Evolutionary conservation across 1,140 invertebrate genomes (phyloP).

Genomic region (Calephelis virginiensis): DNA sequence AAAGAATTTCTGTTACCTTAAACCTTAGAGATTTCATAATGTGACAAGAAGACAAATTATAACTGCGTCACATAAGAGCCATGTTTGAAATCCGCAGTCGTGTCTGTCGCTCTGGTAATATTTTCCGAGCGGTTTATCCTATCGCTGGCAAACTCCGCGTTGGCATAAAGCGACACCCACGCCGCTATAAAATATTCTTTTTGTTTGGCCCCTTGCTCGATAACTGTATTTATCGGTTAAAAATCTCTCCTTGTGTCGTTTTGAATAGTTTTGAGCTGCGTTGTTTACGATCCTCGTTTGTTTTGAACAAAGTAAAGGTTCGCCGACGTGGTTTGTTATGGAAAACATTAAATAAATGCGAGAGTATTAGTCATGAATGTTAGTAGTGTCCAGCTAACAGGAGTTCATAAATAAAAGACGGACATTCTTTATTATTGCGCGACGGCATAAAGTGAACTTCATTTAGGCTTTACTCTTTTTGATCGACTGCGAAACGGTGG

Average conservation of each 20-base stretch:
- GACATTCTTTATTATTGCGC: no score
- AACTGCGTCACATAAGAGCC: not conserved
- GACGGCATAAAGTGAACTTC: no score
- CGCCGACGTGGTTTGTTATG: not conserved
- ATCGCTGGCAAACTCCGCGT: not conserved
- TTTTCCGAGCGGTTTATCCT: slow-evolving; percentile 35
- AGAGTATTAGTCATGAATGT: no score
- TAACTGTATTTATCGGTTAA: slow-evolving; percentile 28
- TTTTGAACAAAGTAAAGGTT: not conserved
- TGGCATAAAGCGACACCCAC: slow-evolving; percentile 20
- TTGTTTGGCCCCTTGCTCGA: slow-evolving; percentile 24
- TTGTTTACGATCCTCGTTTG: slow-evolving; percentile 2
- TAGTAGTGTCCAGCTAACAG: no score
- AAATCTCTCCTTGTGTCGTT: slow-evolving; percentile 24
- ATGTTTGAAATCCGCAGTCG: not conserved
- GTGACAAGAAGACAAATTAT: no score
- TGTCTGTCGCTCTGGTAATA: slow-evolving; percentile 28
- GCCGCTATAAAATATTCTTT: slow-evolving; percentile 29
- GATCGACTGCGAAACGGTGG: no score
- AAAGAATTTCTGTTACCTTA: no score
- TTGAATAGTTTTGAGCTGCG: slow-evolving; percentile 1
- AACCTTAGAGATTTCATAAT: no score
- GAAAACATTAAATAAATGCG: not conserved
- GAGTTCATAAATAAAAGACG: no score
- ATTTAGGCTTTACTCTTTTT: no score